Percentiles rank a stretch among this genome's conserved stretches.
Conservation (phyloP, 2,113 vertebrate genomes). For the Helogale parvula region DNA sequence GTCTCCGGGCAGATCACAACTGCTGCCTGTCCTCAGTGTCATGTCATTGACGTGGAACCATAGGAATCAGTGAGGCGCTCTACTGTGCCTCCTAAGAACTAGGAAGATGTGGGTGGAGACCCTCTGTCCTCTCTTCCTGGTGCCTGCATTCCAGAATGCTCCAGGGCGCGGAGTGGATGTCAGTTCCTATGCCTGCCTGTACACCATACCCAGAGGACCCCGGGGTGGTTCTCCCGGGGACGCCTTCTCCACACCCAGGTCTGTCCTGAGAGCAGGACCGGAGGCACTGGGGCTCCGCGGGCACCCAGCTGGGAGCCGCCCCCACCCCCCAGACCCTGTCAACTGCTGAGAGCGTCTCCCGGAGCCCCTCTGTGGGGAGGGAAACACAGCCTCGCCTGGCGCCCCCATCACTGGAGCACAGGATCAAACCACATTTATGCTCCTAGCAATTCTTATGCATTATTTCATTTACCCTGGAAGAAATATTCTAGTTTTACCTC, state of each 20-base stretch:
- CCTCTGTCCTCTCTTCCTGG: background rate
- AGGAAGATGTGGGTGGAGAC: background rate
- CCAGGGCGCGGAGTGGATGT: background rate
- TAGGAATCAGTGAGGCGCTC: background rate
- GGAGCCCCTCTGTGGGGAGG: background rate
- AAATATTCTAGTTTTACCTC: background rate
- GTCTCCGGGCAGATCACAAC: accelerated
- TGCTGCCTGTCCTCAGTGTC: accelerated
- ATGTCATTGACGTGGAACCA: accelerated
- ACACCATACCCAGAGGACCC: accelerated
- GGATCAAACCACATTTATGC: background rate
- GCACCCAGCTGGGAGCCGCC: background rate
- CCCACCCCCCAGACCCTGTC: too few species aligned
- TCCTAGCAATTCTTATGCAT: background rate
- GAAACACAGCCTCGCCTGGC: background rate
- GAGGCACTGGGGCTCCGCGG: background rate
- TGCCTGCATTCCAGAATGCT: accelerated
- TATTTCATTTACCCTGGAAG: background rate
- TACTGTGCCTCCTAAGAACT: background rate
- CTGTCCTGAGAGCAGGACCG: background rate
- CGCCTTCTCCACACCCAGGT: background rate
- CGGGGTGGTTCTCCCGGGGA: background rate
- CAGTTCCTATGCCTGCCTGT: background rate
- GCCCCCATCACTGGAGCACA: background rate
- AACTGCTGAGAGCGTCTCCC: accelerated